phyloP scores from a whole-genome alignment of 2,113 vertebrate species.

The Periophthalmodon schlosseri region DNA sequence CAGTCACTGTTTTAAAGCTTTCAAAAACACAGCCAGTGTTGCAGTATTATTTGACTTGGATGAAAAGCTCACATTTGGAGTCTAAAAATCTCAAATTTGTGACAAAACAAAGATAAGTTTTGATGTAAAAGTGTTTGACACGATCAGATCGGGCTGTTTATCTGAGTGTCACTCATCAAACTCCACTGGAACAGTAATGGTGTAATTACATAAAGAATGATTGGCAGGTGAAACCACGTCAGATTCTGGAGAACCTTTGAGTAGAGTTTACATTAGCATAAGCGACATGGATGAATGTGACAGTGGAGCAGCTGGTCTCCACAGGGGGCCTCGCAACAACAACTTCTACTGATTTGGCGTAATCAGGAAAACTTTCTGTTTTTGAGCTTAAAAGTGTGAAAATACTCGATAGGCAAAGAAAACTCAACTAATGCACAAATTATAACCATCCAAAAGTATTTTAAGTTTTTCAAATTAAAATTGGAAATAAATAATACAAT shows the following conservation, averaged over 20 bases:
- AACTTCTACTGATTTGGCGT: conserved; percentile 74
- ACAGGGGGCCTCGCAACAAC: conserved; percentile 61
- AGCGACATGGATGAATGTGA: conserved; percentile 68
- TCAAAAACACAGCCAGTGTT: too few species aligned
- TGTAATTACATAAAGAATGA: conserved; percentile 74
- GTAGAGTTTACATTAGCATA: conserved; percentile 79
- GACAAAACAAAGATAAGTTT: conserved; percentile 32
- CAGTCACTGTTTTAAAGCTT: too few species aligned
- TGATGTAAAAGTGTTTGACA: conserved; percentile 13
- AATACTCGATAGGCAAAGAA: conserved; percentile 25
- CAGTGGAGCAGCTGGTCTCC: conserved; percentile 76
- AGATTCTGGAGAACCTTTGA: conserved; percentile 74
- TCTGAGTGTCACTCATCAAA: conserved; percentile 61
- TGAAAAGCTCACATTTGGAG: neutral
- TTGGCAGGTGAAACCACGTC: conserved; percentile 77
- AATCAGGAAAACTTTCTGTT: conserved; percentile 75
- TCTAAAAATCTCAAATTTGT: neutral
- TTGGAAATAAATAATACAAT: neutral
- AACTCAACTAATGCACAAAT: conserved; percentile 14
- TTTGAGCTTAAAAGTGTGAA: conserved; percentile 57
- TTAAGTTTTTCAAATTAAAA: neutral
- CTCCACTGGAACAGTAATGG: conserved; percentile 43
- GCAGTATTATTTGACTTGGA: too few species aligned
- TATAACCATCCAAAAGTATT: neutral
- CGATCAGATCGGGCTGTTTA: conserved; percentile 28